Base-by-base conservation (phyloP, 2,888 invertebrate genomes). In the Drosophila parthenogenetica region DNA sequence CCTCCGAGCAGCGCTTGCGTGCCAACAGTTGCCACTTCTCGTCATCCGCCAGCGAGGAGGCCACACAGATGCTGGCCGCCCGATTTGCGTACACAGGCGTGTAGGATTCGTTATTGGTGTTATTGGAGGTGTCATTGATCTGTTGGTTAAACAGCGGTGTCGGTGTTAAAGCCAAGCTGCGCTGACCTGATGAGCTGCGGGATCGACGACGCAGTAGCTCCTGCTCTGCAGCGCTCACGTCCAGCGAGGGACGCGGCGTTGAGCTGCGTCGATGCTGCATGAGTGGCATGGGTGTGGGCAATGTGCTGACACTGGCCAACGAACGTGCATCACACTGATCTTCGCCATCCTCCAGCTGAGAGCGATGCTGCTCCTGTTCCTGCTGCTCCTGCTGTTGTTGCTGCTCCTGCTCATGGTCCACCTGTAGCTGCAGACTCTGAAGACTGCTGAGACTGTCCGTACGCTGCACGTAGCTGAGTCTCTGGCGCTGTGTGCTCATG, bases 1-100 rank as follows among this genome's bases (percentile, higher is more conserved):
- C 90, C 46, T 90, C 91, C 14, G 91, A 91, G 69, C 91, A 90
- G 11, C 92, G 91, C 73, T 92, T 92, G 22, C 91, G 91, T 61
- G 91, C 89, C 57, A 92, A 73, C 70, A 92, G 77, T 73, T 92
- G 90, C 92, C 92, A 92, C 74, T 92, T 92, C 77, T 92, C 92
- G 69, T 92, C 92, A 74, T 92, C 92, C 42, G 90, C 87, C 43
- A 89, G 62, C 19, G 89, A 75, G 13, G 88, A 82, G 53, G 88
- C 80, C 55, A 80, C 78, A 50, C 90, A 89, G 62, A 91, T 87
- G 72, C 91, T 90, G 22, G 83, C 80, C 80, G 91, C 85, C 40
- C 91, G 91, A 79, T 90, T 92, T 45, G 91, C 87, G 77, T 92
- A 92, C 14, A 92, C 92, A 1, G 92, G 92, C 22, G 89, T 90